Base-by-base conservation (phyloP, 2,797 vertebrate species). In the Propithecus deckenii region DNA sequence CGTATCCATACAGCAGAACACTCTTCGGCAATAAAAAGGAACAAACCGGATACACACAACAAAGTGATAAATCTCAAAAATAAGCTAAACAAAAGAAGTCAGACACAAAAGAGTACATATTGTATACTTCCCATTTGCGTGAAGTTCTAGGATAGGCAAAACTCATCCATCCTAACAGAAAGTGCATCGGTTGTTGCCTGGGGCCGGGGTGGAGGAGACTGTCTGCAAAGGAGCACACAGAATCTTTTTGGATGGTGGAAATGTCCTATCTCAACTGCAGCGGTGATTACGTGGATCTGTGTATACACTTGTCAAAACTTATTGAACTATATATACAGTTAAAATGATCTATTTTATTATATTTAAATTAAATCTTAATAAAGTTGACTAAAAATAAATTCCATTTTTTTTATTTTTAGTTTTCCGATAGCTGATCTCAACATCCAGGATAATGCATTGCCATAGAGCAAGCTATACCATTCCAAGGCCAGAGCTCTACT, bases 361-460 rank as follows among this genome's bases (percentile, higher is more conserved):
- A 86, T 46, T n/a, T 57, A 95, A 92, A 41, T 30, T 75, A 25
- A 96, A 67, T 75, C 35, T 81, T 55, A 95, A 61, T 15, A 79
- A 75, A 65, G 4, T 15, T 84, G 61, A 84, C 28, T 84, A 65
- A 65, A 84, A 55, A 50, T 46, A 84, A 89, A 41, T 59, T 35
- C 22, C 35, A 57, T 63, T 75, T 83, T 55, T 55, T 75, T 50
- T n/a, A 22, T 8, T 38, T 35, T 38, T n/a, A 86, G 35, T 84
- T 94, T 91, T 94, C 50, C 80, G 59, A 92, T 3, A 74, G 8
- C 28, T 57, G 18, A 75, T 86, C 8, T 81, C 32, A 61, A 13
- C n/a, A 67, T 38, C 75, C 12, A 95, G 35, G 65, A 59, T 8
- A 28, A 30, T 7, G 11, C 17, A 38, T 0, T 67, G 23, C 30